Evolutionary conservation across 1,140 invertebrate species (phyloP).

Genomic region (Zaprionus capensis): DNA sequence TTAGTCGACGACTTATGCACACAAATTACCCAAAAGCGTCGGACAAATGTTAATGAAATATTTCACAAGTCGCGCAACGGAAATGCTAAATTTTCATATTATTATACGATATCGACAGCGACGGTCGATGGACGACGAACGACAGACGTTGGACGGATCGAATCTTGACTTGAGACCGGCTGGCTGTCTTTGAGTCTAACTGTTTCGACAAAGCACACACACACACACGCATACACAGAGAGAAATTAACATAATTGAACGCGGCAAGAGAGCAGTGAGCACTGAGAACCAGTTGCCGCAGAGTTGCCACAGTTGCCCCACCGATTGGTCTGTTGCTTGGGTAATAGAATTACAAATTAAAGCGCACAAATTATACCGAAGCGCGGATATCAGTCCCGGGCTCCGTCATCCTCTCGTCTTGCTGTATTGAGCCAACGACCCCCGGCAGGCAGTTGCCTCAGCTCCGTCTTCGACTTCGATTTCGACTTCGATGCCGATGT

Average conservation of each 20-base stretch:
- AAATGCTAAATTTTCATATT: conserved; percentile 83
- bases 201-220: conserved; percentile 66
- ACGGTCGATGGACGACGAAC: conserved; percentile 26
- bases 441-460: conserved; percentile 46
- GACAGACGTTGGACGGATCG: conserved; percentile 18
- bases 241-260: conserved; percentile 81
- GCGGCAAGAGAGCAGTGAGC: conserved; percentile 57
- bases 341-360: conserved; percentile 83
- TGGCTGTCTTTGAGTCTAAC: conserved; percentile 59
- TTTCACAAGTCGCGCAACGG: conserved; percentile 73
- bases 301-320: conserved; percentile 41
- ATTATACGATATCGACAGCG: conserved; percentile 73
- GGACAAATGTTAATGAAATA: conserved; percentile 61
- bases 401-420: neutral
- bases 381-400: conserved; percentile 54
- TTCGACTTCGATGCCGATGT: conserved; percentile 25
- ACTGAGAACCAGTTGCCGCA: conserved; percentile 67
- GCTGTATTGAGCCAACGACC: conserved; percentile 45
- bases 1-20: conserved; percentile 45
- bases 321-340: conserved; percentile 55
- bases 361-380: conserved; percentile 81
- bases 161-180: conserved; percentile 28
- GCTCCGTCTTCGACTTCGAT: conserved; percentile 17
- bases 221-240: neutral
- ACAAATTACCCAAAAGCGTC: conserved; percentile 51